Percentiles rank a stretch among this genome's conserved stretches.
Evolutionary conservation across 2,113 vertebrate species (phyloP).

Genomic region (Psettodes erumei): DNA sequence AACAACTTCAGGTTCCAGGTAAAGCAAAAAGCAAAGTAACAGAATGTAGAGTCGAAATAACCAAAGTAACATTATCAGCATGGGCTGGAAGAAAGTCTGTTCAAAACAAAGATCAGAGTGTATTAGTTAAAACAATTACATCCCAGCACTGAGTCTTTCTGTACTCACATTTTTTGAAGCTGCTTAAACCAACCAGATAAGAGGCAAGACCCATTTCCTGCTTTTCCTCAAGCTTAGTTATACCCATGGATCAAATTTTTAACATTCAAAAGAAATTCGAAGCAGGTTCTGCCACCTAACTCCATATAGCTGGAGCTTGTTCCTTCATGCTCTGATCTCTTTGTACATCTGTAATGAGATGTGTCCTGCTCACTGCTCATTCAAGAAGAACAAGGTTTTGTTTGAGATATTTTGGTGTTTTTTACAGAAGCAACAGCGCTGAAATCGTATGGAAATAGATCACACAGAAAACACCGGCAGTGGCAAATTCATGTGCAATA

Average conservation of each 20-base stretch:
- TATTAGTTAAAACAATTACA: background rate
- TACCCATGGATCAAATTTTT: constrained; percentile 9
- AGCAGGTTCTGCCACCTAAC: constrained; percentile 16
- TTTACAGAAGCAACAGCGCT: constrained; percentile 2
- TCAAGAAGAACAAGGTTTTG: background rate
- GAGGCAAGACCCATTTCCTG: constrained; percentile 1
- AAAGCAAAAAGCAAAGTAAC: constrained; percentile 17
- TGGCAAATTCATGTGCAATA: constrained; percentile 1
- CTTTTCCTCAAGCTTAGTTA: background rate
- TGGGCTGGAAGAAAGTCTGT: background rate
- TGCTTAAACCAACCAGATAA: background rate
- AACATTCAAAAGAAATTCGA: background rate
- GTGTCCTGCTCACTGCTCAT: background rate
- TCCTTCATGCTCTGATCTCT: background rate
- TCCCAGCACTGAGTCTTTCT: background rate
- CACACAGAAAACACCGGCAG: constrained; percentile 17
- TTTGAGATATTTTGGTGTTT: background rate
- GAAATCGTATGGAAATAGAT: background rate
- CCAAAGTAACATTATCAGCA: background rate
- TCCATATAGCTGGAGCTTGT: background rate
- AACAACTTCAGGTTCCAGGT: background rate
- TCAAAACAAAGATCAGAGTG: background rate
- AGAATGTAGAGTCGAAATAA: background rate
- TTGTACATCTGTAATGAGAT: background rate
- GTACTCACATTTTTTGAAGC: constrained; percentile 8